Percentiles rank a stretch among this genome's conserved stretches.
These are phyloP conservation scores for Drosophila atripex DNA, from an alignment of 2,888 invertebrate genomes.

Conservation along the genomic window DNA sequence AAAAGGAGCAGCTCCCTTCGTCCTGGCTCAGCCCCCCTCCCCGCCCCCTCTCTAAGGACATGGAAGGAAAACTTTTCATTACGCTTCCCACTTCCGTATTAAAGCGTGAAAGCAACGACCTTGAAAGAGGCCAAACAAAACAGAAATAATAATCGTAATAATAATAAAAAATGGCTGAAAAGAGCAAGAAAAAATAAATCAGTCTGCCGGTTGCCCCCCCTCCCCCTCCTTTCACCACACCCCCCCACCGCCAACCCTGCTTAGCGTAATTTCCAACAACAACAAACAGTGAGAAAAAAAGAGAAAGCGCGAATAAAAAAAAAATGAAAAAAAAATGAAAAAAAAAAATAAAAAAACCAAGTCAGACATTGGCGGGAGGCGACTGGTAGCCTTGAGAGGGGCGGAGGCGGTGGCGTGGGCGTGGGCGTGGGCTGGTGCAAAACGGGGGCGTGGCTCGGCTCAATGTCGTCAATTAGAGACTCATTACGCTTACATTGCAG, in stretches of 20 bases:
- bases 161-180: conserved; percentile 67
- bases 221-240: conserved; percentile 2
- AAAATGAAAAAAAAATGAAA: conserved; percentile 11
- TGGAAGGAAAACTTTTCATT: conserved; percentile 71
- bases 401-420: background rate
- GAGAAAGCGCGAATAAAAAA: conserved; percentile 20
- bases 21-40: background rate
- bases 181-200: conserved; percentile 73
- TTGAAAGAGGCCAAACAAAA: conserved; percentile 62
- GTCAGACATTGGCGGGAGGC: conserved; percentile 21
- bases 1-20: conserved; percentile 3
- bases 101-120: conserved; percentile 67
- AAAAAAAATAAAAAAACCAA: background rate
- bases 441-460: conserved; percentile 40
- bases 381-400: background rate
- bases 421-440: background rate
- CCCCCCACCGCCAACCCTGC: conserved; percentile 28
- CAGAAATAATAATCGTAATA: conserved; percentile 76
- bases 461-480: conserved; percentile 82
- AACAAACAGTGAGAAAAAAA: conserved; percentile 43
- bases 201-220: conserved; percentile 60
- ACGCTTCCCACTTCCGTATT: conserved; percentile 73
- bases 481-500: conserved; percentile 82
- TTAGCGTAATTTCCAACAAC: conserved; percentile 75
- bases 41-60: conserved; percentile 28